Base-by-base conservation (phyloP, 2,113 vertebrate species). In the Brachyhypopomus occidentalis region DNA sequence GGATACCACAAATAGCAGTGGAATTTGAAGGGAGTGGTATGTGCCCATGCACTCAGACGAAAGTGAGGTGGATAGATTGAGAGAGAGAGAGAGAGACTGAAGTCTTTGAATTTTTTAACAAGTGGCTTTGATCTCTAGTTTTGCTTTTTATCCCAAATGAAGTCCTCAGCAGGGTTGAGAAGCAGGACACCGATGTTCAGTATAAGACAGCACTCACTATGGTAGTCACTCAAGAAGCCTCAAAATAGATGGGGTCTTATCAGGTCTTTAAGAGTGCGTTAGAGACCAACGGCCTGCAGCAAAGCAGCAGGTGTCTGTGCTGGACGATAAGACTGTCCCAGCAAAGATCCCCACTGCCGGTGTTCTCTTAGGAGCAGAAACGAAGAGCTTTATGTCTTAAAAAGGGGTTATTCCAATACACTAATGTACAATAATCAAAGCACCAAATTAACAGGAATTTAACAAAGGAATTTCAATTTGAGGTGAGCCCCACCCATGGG, bases 11-110 rank as follows among this genome's bases (percentile, higher is more conserved):
- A 58, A 82, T 82, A 71, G 25, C 23, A 48, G 30, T 52, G 58
- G 64, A 77, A 75, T 79, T 79, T 79, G n/a, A 75, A 76, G 72
- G 84, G 77, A 67, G 84, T 67, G 80, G 64, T 66, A 82, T 60
- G 63, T 30, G 66, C 34, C 34, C n/a, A 19, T 56, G 20, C 27
- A 25, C 38, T 74, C 36, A 71, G 84, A 70, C 55, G 48, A 58
- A 34, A 77, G 72, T 56, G 75, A 20, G 77, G 30, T 30, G 3
- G 30, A 30, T 3, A 63, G 19, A 58, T 23, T 17, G 23, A 76
- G 22, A 72, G 1, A 38, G 20, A 27, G 27, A 72, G 23, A 30
- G 60, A 30, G 27, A n/a, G 6, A 5, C 17, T 34, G 19, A 59
- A 59, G 25, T 45, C n/a, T 27, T 9, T 6, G 38, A 48, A 9